A percentile compares a stretch with the other conserved stretches of the same genome.
phyloP scores from a whole-genome alignment of 1,140 invertebrate species.

The Ptiloglossa arizonensis region DNA sequence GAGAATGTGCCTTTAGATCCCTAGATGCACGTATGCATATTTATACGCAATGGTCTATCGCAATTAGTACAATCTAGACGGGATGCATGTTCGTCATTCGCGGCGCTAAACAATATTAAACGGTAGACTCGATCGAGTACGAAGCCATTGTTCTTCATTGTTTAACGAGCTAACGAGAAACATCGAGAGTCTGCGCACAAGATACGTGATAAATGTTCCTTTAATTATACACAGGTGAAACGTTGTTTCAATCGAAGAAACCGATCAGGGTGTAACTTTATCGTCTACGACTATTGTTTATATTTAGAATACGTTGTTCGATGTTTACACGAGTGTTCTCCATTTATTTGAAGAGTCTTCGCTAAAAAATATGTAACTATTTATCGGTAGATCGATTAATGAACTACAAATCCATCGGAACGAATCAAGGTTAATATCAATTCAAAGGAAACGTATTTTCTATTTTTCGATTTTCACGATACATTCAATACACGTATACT shows the following conservation, averaged over 20 bases:
- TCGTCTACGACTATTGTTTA: neutral
- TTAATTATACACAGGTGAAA: neutral
- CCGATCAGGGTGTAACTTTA: neutral
- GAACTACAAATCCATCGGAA: too few relatives aligned
- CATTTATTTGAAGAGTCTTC: neutral
- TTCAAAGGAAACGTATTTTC: too few relatives aligned
- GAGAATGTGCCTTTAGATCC: conserved; percentile 20
- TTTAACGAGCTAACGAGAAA: conserved; percentile 37
- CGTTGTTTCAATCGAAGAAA: neutral
- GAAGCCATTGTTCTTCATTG: conserved; percentile 41
- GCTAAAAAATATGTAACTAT: too few relatives aligned
- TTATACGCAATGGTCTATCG: neutral
- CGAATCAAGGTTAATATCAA: too few relatives aligned
- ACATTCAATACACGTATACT: too few relatives aligned
- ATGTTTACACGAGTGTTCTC: neutral
- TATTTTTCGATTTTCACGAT: too few relatives aligned
- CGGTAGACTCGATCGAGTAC: neutral
- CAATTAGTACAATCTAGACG: neutral
- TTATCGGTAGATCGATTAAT: too few relatives aligned
- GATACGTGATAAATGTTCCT: neutral
- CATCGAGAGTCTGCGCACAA: conserved; percentile 19
- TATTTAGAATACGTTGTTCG: neutral
- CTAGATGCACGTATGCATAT: neutral
- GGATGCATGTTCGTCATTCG: too few relatives aligned
- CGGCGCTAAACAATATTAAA: neutral